Base-by-base conservation (phyloP, 2,113 vertebrate genomes). In the Poeciliopsis retropinna region DNA sequence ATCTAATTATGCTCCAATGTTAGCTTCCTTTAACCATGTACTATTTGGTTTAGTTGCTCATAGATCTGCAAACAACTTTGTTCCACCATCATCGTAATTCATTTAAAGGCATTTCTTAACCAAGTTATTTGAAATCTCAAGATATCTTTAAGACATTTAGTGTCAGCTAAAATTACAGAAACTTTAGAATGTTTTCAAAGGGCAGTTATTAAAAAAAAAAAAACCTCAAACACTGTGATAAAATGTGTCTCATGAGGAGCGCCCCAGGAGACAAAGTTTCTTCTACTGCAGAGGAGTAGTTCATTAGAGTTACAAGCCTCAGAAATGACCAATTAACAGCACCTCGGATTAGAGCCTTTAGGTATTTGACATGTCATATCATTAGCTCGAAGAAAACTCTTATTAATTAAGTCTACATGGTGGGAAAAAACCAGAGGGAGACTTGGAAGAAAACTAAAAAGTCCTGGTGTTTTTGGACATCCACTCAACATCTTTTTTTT, bases 251-350 rank as follows among this genome's bases (percentile, higher is more conserved):
- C 4, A 67, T 32, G 15, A 1, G n/a, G 39, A 51, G 30, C 25
- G 31, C 66, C 57, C 11, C 0, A 29, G 44, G 69, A 78, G 61
- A 72, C 63, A n/a, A 72, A 32, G 70, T 51, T 67, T 65, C 57
- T 54, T 28, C 69, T 47, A 28, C 39, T 47, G 57, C 31, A 63
- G 13, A 51, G 31, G 22, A 54, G 29, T 41, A 37, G 28, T 74
- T 79, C 22, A 74, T 71, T 76, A 76, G 60, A 54, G 67, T 34
- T 69, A 79, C 32, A 60, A 79, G 65, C 60, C 67, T 73, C 61
- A 73, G 70, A 64, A 79, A 79, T 67, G 60, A 79, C 41, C 41
- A 73, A 69, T 79, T 73, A 79, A 64, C 65, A 64, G 44, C 60
- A 41, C 0, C 60, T 0, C 25, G 30, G 57, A 79, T 69, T 73